A percentile compares a stretch with the other conserved stretches of the same genome.
phyloP scores from a whole-genome alignment of 2,113 vertebrate species.

The Formicarius rufipectus region DNA sequence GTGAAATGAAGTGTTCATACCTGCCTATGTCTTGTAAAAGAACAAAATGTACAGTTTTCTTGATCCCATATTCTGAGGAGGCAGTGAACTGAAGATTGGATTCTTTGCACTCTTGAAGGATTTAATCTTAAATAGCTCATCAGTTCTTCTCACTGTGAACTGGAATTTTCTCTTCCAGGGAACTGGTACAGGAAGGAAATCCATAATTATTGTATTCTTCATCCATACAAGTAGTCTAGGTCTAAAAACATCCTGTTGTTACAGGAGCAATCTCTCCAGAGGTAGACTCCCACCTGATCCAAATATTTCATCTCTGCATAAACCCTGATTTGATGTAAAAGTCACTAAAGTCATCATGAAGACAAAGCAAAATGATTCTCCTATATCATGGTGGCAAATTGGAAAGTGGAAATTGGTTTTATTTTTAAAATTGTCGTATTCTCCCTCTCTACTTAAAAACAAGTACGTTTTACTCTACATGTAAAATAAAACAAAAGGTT shows the following conservation, averaged over 20 bases:
- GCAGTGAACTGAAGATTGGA: neutral
- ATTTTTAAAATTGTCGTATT: neutral
- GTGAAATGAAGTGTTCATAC: neutral
- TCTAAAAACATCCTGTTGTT: neutral
- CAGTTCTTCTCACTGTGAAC: rapidly evolving
- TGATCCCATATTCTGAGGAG: neutral
- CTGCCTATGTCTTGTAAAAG: neutral
- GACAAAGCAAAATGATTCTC: neutral
- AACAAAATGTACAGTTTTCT: rapidly evolving
- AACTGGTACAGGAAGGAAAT: neutral
- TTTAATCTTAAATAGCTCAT: neutral
- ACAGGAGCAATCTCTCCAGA: neutral
- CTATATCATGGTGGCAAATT: neutral
- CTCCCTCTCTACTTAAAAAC: neutral
- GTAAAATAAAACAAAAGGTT: neutral
- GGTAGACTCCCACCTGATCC: neutral
- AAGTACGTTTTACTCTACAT: neutral
- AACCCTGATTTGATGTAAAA: neutral
- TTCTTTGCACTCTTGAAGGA: neutral
- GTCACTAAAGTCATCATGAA: neutral
- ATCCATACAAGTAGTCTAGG: neutral
- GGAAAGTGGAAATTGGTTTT: neutral
- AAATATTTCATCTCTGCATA: neutral
- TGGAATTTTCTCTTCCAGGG: neutral
- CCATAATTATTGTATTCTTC: neutral